Base-by-base conservation (phyloP, 2,888 invertebrate genomes). In the Chalcosyrphus nemorum region DNA sequence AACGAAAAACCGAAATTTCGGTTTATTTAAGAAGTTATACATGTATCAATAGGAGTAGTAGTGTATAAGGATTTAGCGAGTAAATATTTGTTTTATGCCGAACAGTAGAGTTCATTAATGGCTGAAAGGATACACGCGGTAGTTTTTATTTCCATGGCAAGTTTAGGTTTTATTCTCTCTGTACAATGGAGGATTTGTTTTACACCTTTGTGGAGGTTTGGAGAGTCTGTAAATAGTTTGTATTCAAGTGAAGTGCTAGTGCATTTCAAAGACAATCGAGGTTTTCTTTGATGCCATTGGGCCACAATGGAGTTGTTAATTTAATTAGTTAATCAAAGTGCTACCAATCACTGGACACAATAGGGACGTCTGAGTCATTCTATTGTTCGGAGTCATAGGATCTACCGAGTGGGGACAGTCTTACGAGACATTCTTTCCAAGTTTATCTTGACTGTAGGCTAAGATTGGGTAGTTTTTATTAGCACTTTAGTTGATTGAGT, bases 1-100 rank as follows among this genome's bases (percentile, higher is more conserved):
- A n/a, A n/a, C n/a, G n/a, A n/a, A n/a, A n/a, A n/a, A n/a, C n/a
- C 63, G 41, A 75, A 50, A 15, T 66, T 54, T 66, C 57, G 47
- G 66, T 66, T 66, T 66, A 50, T 56, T 66, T 76, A 50, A 76
- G 57, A 66, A 41, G 35, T 50, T 32, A 47, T 35, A 35, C 0
- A 24, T 35, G 11, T n/a, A n/a, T n/a, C n/a, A n/a, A n/a, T n/a
- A n/a, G n/a, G n/a, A 56, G 7, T 19, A 15, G 24, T 4, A 1
- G 17, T n/a, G 35, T 38, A 15, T 50, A 38, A 65, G 38, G 65
- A 65, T 65, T 47, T 65, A 38, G 21, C 65, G 50, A 65, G 65
- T 50, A 65, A 65, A 65, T 65, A 65, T 65, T 65, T 65, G 65
- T 50, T 47, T 38, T 63, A 11, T 21, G 2, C 19, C 52, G 27